Base-by-base conservation (phyloP, 2,113 vertebrate genomes). In the Pongo pygmaeus region DNA sequence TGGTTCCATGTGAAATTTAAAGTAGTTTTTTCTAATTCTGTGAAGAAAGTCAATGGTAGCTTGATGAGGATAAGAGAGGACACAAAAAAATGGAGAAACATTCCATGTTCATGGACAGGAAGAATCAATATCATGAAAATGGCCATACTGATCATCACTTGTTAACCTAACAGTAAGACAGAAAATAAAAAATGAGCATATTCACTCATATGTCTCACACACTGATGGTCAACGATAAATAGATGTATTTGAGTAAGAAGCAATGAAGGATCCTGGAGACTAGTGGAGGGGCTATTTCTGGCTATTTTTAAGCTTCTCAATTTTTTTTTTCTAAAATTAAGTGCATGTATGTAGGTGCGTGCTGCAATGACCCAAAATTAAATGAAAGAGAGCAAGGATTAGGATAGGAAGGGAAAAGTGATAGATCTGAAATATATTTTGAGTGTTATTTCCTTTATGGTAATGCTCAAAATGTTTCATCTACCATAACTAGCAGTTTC, bases 401-500 rank as follows among this genome's bases (percentile, higher is more conserved):
- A 85, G 22, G 75, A 57, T 32, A 77, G 20, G 43, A 35, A 78
- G 50, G 16, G 22, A 84, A 52, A 92, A 84, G 7, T 80, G 43
- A 46, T 81, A 90, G 20, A 81, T 35, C 14, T 70, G 35, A 89
- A 32, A 35, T 70, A 61, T 57, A 89, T 38, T 93, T 81, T 88
- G n/a, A 89, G 11, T 89, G n/a, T 83, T 9, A 72, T 94, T 97
- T n/a, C 30, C 46, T 92, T 52, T 59, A 75, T 93, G 48, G 55
- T 90, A 52, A 88, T 90, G 13, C n/a, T 94, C 38, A 88, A 94
- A 93, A 91, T 75, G 30, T 80, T 80, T 96, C 46, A 87, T 78
- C 8, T 85, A 17, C 48, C 10, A 64, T 14, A 89, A 74, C 32
- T 79, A 87, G 32, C n/a, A 83, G 30, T 94, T 95, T 70, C 22